phyloP scores from a whole-genome alignment of 2,113 vertebrate genomes.

The Protomyctophum bolini region DNA sequence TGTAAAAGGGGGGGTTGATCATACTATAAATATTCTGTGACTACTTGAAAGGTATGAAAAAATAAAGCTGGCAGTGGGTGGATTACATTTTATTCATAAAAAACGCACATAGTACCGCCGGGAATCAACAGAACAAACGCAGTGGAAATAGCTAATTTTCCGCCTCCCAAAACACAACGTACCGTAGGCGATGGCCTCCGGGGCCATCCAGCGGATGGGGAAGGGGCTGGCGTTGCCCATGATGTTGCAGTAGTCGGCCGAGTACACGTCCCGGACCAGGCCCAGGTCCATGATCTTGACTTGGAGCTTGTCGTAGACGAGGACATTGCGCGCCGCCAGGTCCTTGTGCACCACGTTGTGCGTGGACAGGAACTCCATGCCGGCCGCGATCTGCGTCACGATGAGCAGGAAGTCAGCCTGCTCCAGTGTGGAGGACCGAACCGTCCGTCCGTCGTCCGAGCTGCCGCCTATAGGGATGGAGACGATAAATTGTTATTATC shows the following conservation, averaged over 20 bases:
- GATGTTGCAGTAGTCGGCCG: slow-evolving; percentile 95
- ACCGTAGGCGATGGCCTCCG: slow-evolving; percentile 93
- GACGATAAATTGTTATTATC: too few species aligned
- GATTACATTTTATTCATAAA: too few species aligned
- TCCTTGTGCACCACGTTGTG: slow-evolving; percentile 95
- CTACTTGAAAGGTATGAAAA: too few species aligned
- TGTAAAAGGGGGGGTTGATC: too few species aligned
- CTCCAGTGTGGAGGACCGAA: slow-evolving; percentile 88
- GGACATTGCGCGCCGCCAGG: slow-evolving; percentile 92
- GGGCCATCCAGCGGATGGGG: slow-evolving; percentile 97
- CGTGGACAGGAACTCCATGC: slow-evolving; percentile 95
- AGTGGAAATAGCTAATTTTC: too few species aligned
- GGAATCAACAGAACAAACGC: too few species aligned
- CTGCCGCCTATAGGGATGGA: slow-evolving; percentile 66
- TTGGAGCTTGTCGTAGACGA: slow-evolving; percentile 91
- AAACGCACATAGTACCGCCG: too few species aligned
- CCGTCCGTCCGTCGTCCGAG: slow-evolving; percentile 91
- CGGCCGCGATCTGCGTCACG: slow-evolving; percentile 90
- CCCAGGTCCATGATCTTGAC: slow-evolving; percentile 95
- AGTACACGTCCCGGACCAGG: slow-evolving; percentile 93
- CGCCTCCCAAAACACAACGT: too few species aligned
- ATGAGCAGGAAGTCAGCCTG: slow-evolving; percentile 93
- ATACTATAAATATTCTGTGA: too few species aligned
- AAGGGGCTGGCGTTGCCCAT: slow-evolving; percentile 84
- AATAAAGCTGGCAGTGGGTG: too few species aligned